These are phyloP conservation scores for Anguilla megastoma DNA, from an alignment of 2,797 vertebrate species.

Conservation along the genomic window DNA sequence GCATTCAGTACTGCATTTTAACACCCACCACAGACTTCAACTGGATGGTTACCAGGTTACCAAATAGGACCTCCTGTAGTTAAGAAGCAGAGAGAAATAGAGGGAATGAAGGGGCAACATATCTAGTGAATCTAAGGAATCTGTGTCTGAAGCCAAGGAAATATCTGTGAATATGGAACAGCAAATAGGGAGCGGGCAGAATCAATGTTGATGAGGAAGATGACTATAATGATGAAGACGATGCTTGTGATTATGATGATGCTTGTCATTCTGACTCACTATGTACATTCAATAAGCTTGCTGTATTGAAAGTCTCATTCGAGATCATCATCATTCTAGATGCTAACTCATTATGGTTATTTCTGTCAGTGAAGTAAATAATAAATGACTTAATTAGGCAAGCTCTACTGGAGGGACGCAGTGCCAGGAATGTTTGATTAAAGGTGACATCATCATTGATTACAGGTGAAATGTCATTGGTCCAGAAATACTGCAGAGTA, in stretches of 20 bases:
- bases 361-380: neutral
- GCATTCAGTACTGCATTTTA: neutral
- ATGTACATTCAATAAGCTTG: neutral
- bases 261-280: neutral
- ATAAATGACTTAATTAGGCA: neutral
- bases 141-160: neutral
- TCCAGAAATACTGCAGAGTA: neutral
- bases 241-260: neutral
- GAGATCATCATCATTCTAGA: neutral
- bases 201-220: neutral
- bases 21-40: neutral
- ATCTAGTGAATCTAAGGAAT: neutral
- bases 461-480: neutral
- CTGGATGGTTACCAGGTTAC: neutral
- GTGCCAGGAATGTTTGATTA: neutral
- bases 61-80: neutral
- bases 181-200: neutral
- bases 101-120: neutral
- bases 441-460: slow-evolving; percentile 14
- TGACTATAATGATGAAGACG: neutral
- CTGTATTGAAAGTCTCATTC: neutral
- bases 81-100: neutral
- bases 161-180: neutral
- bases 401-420: neutral
- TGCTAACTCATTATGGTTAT: neutral